A percentile compares a stretch with the other conserved stretches of the same genome.
These are phyloP conservation scores for Pseudochirops corinnae DNA, from an alignment of 2,797 vertebrate species.

Conservation along the genomic window DNA sequence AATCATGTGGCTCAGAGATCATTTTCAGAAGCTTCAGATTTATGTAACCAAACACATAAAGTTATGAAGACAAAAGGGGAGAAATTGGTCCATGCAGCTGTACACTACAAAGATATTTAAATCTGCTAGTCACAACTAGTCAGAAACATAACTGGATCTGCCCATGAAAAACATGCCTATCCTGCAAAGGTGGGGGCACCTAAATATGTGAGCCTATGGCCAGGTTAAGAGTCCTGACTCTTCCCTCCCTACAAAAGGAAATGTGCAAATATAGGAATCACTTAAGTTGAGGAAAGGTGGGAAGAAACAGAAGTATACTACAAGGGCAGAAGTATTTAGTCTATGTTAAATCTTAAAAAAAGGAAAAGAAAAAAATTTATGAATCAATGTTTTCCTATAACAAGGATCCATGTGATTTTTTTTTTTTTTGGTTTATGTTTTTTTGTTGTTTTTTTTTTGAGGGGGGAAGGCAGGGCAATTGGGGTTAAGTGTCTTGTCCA, in stretches of 20 bases:
- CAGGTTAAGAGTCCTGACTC: not conserved
- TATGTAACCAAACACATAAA: not conserved
- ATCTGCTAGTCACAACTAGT: constrained; percentile 13
- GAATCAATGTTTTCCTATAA: constrained; percentile 52
- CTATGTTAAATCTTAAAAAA: constrained; percentile 32
- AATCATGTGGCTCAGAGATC: not conserved
- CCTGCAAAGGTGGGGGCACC: not conserved
- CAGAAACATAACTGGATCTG: constrained; percentile 3
- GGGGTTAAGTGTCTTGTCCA: no score
- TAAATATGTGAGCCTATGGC: not conserved
- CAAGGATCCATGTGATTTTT: constrained; percentile 37
- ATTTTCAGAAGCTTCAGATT: not conserved
- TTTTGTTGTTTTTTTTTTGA: no score
- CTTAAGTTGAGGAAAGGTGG: not conserved
- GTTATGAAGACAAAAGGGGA: not conserved
- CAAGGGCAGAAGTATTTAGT: constrained; percentile 48
- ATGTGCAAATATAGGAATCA: constrained; percentile 31
- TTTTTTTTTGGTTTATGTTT: no score
- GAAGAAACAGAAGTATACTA: constrained; percentile 16
- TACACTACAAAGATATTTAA: not conserved
- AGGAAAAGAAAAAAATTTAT: constrained; percentile 41
- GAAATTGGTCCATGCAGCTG: not conserved
- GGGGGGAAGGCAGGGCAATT: no score
- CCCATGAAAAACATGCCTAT: constrained; percentile 1
- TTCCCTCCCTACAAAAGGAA: constrained; percentile 15